Conservation (phyloP, 2,797 vertebrate genomes). For the Rhabdophis nuchalis region DNA sequence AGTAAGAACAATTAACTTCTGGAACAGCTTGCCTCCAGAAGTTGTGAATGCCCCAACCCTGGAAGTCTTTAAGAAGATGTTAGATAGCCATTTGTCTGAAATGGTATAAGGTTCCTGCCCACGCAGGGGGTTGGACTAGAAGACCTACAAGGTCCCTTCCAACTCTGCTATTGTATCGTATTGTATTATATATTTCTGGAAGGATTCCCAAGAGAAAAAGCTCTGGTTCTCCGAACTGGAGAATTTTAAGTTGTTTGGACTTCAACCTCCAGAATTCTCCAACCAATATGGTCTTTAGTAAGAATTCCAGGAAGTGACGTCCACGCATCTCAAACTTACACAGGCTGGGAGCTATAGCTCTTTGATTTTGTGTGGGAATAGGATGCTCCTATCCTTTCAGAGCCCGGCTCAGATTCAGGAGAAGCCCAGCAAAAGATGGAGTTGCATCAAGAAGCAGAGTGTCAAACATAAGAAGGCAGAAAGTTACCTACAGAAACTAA, state of each 20-base stretch:
- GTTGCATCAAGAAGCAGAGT: not conserved
- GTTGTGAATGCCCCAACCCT: too few species aligned
- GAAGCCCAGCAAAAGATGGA: not conserved
- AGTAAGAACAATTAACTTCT: too few species aligned
- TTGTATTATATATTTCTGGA: too few species aligned
- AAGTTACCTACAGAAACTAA: not conserved
- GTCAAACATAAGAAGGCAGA: not conserved
- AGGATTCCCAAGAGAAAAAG: too few species aligned
- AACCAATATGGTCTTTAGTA: not conserved
- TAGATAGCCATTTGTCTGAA: too few species aligned
- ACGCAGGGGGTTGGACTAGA: too few species aligned
- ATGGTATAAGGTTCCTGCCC: too few species aligned
- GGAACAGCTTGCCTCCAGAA: too few species aligned
- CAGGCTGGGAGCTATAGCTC: not conserved
- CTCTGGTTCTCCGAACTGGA: not conserved
- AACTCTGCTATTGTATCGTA: too few species aligned
- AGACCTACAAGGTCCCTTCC: too few species aligned
- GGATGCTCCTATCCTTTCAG: not conserved
- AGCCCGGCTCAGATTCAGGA: not conserved
- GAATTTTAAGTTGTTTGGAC: not conserved
- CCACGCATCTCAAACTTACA: not conserved
- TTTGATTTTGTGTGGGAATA: not conserved
- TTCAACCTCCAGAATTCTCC: not conserved
- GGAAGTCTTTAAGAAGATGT: too few species aligned
- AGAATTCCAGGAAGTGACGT: not conserved